A percentile compares a stretch with the other conserved stretches of the same genome.
Conservation (phyloP, 2,113 vertebrate species). For the Glareola pratincola region DNA sequence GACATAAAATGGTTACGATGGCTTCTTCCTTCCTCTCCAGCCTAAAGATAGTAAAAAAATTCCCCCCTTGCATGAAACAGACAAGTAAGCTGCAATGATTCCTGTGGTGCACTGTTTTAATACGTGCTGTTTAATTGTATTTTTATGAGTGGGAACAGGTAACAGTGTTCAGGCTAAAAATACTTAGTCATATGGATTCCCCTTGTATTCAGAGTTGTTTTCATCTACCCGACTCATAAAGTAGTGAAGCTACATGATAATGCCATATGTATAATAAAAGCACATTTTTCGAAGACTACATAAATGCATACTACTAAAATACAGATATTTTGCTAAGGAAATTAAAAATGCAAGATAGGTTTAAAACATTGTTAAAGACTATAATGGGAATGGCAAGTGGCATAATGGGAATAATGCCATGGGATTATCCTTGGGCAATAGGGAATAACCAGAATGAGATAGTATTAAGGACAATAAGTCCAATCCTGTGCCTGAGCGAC, state of each 20-base stretch:
- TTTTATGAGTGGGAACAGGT: constrained; percentile 39
- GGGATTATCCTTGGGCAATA: constrained; percentile 72
- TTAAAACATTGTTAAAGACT: constrained; percentile 70
- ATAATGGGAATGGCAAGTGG: constrained; percentile 72
- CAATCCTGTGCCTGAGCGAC: constrained; percentile 27
- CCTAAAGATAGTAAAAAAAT: not conserved
- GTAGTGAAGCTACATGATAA: constrained; percentile 3
- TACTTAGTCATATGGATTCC: constrained; percentile 38
- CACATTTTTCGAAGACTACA: not conserved
- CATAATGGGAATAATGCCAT: constrained; percentile 73
- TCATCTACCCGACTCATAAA: constrained; percentile 16
- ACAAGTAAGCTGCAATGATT: not conserved
- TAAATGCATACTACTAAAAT: constrained; percentile 55
- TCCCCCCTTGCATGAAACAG: not conserved
- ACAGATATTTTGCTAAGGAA: constrained; percentile 63
- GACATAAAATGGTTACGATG: not conserved
- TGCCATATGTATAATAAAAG: constrained; percentile 41
- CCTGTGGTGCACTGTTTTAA: not conserved
- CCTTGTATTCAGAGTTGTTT: constrained; percentile 21
- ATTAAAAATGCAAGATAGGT: constrained; percentile 69
- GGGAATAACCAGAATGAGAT: constrained; percentile 73
- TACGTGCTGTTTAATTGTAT: not conserved
- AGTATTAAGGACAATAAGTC: constrained; percentile 73
- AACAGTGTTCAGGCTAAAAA: constrained; percentile 11
- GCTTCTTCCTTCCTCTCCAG: constrained; percentile 24